A percentile compares a stretch with the other conserved stretches of the same genome.
These are phyloP conservation scores for Aphelenchoides besseyi DNA, from an alignment of 1,140 invertebrate species.

Conservation along the genomic window DNA sequence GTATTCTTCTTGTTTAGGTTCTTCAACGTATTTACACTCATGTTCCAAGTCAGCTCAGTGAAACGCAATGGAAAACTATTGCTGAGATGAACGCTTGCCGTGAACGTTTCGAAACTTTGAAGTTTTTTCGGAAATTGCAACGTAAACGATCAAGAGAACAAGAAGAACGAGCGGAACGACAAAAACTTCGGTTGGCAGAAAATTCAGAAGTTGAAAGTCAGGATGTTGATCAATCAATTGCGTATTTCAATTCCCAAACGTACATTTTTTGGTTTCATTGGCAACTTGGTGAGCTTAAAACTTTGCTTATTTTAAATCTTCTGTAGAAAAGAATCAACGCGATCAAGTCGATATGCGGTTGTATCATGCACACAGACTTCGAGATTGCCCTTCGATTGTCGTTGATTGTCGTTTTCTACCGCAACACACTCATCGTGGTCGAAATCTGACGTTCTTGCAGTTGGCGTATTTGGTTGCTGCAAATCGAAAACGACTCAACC, in stretches of 20 bases:
- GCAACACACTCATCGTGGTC: conserved; percentile 34
- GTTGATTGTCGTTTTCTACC: conserved; percentile 46
- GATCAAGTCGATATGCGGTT: not conserved
- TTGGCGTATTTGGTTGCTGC: conserved; percentile 33
- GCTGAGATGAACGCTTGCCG: conserved; percentile 12
- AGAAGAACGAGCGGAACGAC: not conserved
- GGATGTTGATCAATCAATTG: too few relatives aligned
- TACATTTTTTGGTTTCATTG: too few relatives aligned
- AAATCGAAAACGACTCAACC: conserved; percentile 24
- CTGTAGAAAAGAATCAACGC: not conserved
- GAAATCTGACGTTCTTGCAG: conserved; percentile 36
- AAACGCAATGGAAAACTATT: conserved; percentile 26
- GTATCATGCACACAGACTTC: conserved; percentile 12
- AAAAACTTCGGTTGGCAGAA: not conserved
- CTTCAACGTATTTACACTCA: conserved; percentile 22
- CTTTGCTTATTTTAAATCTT: too few relatives aligned
- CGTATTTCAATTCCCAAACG: too few relatives aligned
- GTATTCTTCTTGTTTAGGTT: conserved; percentile 27
- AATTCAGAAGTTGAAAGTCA: too few relatives aligned
- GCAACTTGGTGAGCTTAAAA: too few relatives aligned
- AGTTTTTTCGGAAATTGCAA: conserved; percentile 32
- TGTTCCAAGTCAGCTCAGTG: conserved; percentile 27
- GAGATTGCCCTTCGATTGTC: conserved; percentile 32
- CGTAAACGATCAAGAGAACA: not conserved
- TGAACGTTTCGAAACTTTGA: conserved; percentile 33